Percentiles rank a stretch among this genome's conserved stretches.
These are phyloP conservation scores for Conomelus anceps DNA, from an alignment of 2,888 invertebrate genomes.

Conservation along the genomic window DNA sequence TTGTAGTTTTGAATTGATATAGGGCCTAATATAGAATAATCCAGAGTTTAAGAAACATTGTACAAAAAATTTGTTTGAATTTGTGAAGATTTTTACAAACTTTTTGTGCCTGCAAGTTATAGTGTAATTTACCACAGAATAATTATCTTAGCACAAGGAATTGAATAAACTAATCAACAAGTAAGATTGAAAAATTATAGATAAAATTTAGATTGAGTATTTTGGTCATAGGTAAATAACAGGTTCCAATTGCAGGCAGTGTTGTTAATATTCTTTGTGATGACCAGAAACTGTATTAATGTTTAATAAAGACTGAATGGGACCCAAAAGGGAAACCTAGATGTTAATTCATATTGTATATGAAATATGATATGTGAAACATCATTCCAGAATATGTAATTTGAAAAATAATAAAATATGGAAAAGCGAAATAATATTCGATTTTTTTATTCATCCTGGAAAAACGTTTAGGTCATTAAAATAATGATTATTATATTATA, in stretches of 20 bases:
- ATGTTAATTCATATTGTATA: neutral
- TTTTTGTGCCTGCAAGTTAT: neutral
- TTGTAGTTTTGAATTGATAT: no score
- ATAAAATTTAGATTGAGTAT: no score
- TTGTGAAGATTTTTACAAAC: neutral
- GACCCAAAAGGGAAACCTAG: neutral
- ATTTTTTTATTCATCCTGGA: neutral
- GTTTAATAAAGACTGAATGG: neutral
- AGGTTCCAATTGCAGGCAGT: no score
- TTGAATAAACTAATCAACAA: neutral
- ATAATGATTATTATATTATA: no score
- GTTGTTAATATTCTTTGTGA: neutral
- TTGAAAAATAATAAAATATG: neutral
- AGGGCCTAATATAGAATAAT: no score
- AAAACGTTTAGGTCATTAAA: no score
- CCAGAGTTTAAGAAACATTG: no score
- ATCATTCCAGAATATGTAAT: neutral
- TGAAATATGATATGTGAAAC: neutral
- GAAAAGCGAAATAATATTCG: neutral
- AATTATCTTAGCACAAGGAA: neutral
- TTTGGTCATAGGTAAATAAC: no score
- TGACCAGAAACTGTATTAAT: neutral
- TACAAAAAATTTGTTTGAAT: no score
- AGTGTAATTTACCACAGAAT: no score
- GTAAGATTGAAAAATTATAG: no score